These are phyloP conservation scores for Microdon myrmicae DNA, from an alignment of 2,888 invertebrate genomes.

Conservation along the genomic window DNA sequence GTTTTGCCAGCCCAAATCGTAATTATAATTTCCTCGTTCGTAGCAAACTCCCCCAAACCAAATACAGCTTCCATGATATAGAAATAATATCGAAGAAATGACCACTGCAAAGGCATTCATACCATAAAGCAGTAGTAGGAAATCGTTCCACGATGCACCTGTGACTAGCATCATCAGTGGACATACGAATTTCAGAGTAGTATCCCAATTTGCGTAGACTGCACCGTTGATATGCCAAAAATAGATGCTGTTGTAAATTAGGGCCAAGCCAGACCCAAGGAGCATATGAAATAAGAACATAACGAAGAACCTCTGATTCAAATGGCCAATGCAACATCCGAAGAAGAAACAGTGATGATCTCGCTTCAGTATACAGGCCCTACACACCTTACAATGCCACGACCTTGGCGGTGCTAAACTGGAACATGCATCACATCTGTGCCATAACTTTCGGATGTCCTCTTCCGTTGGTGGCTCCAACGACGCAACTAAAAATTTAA, in stretches of 20 bases:
- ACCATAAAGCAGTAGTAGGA: constrained; percentile 76
- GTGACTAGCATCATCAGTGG: constrained; percentile 78
- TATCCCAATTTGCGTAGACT: constrained; percentile 66
- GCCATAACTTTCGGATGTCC: constrained; percentile 69
- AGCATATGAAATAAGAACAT: constrained; percentile 80
- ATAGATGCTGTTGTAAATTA: constrained; percentile 77
- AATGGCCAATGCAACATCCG: constrained; percentile 86
- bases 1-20: constrained; percentile 75
- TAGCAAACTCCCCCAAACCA: constrained; percentile 74
- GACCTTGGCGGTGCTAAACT: constrained; percentile 81
- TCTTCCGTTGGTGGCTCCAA: constrained; percentile 62
- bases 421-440: constrained; percentile 81
- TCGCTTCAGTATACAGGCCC: constrained; percentile 82
- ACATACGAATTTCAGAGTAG: constrained; percentile 75
- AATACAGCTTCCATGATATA: constrained; percentile 77
- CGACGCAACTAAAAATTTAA: constrained; percentile 52
- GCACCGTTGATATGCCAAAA: constrained; percentile 66
- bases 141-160: constrained; percentile 74
- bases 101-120: constrained; percentile 76
- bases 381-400: constrained; percentile 89
- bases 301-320: constrained; percentile 86
- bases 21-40: constrained; percentile 70
- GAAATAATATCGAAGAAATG: constrained; percentile 75
- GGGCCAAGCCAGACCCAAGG: constrained; percentile 76
- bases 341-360: constrained; percentile 91